Base-by-base conservation (phyloP, 2,113 vertebrate species). In the Pitta sordida region DNA sequence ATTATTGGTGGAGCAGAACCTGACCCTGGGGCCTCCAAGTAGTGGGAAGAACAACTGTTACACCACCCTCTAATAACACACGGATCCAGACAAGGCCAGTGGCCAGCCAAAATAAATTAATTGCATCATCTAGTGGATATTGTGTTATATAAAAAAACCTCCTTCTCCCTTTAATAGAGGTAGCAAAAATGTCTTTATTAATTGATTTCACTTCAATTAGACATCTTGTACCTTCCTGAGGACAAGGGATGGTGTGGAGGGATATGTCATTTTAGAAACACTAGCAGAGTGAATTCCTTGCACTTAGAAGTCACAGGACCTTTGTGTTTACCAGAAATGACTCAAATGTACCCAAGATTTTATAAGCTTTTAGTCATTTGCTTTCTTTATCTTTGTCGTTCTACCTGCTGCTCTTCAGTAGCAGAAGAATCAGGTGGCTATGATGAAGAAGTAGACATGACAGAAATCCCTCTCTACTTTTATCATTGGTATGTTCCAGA, bases 51-150 rank as follows among this genome's bases (percentile, higher is more conserved):
- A 93, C 88, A 95, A 89, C 76, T 9, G 3, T 83, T 93, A 87
- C 93, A 95, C 94, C 96, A 96, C 95, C 96, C 95, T 95, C 91
- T 96, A 96, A 96, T 94, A 95, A 94, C 59, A 95, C 82, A 95
- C 89, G 96, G 91, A 95, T 83, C 64, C 39, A 89, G 60, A 87
- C 89, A 84, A 89, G 89, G 86, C 67, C 6, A 4, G 80, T 75
- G 92, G 63, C 60, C 94, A 94, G 95, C 96, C 96, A 97, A 96
- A 95, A 94, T 89, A 97, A 97, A 96, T 96, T 88, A 82, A 96
- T 95, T 96, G 89, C 96, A 95, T 97, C 88, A 97, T 94, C 81
- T 91, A 82, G 68, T 95, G 95, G 94, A 94, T 95, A 96, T 93
- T 93, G 80, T 96, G 60, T 77, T 94, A 77, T 95, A 94, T 96